phyloP scores from a whole-genome alignment of 2,888 invertebrate genomes.

The Eupithecia tripunctaria region DNA sequence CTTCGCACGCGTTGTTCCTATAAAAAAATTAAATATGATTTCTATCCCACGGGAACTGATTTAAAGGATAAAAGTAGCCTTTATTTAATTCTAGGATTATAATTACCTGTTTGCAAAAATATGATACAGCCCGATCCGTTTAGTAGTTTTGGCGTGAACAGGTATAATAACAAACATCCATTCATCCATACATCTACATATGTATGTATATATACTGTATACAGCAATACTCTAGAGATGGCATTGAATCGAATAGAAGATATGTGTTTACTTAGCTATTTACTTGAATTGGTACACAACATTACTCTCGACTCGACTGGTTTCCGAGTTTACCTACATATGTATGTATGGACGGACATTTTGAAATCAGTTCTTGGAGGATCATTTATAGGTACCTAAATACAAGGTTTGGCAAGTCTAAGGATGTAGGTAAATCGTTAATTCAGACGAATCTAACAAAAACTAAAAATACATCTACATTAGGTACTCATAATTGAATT shows the following conservation, averaged over 20 bases:
- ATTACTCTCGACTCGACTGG: neutral
- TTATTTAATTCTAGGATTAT: no score
- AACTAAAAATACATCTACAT: neutral
- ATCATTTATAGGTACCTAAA: neutral
- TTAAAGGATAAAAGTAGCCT: no score
- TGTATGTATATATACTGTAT: no score
- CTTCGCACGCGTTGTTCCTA: no score
- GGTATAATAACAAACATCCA: no score
- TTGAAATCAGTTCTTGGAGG: constrained; percentile 9
- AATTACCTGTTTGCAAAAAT: no score
- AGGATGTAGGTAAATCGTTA: neutral
- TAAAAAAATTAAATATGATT: no score
- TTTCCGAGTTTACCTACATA: neutral
- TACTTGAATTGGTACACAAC: neutral
- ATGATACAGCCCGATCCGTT: no score
- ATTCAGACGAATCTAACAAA: neutral
- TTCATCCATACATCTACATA: no score
- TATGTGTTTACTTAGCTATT: neutral
- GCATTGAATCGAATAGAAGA: neutral
- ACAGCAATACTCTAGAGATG: neutral
- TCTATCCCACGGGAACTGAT: no score
- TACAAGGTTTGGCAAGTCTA: neutral
- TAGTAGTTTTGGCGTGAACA: no score
- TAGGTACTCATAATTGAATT: no score
- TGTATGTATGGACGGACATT: neutral